Evolutionary conservation across 2,888 invertebrate species (phyloP).

Genomic region (Ceriagrion tenellum): DNA sequence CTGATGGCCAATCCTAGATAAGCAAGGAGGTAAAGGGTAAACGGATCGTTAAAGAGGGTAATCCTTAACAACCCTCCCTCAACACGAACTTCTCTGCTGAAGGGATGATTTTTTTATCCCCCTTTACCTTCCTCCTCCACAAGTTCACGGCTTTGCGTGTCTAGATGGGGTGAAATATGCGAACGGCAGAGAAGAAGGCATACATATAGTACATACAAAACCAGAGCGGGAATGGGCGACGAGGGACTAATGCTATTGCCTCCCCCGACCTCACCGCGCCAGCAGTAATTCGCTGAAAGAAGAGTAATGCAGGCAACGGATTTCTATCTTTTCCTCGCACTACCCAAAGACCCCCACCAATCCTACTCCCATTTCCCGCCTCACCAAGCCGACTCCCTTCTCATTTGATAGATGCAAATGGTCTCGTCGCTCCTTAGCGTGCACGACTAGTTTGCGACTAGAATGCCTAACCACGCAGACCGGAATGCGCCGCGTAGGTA

Average conservation of each 20-base stretch:
- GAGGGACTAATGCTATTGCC: not conserved
- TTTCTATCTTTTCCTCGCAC: not conserved
- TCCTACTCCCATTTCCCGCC: not conserved
- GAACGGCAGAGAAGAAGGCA: not conserved
- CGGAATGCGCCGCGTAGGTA: not conserved
- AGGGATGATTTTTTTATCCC: not conserved
- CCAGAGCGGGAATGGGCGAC: not conserved
- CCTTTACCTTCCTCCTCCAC: not conserved
- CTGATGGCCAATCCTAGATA: no score
- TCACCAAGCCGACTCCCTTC: not conserved
- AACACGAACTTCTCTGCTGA: no score
- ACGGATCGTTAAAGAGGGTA: no score
- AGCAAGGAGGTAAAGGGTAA: no score
- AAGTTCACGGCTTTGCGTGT: not conserved
- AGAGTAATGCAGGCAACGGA: not conserved
- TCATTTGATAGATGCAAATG: not conserved
- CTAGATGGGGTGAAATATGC: not conserved
- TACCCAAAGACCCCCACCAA: no score
- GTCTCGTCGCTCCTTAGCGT: not conserved
- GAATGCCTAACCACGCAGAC: conserved; percentile 1
- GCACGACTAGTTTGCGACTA: not conserved
- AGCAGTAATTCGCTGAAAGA: not conserved
- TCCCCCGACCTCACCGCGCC: not conserved
- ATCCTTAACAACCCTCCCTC: no score
- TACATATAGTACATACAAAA: not conserved